Evolutionary conservation across 2,113 vertebrate species (phyloP).

Genomic region (Alectura lathami): DNA sequence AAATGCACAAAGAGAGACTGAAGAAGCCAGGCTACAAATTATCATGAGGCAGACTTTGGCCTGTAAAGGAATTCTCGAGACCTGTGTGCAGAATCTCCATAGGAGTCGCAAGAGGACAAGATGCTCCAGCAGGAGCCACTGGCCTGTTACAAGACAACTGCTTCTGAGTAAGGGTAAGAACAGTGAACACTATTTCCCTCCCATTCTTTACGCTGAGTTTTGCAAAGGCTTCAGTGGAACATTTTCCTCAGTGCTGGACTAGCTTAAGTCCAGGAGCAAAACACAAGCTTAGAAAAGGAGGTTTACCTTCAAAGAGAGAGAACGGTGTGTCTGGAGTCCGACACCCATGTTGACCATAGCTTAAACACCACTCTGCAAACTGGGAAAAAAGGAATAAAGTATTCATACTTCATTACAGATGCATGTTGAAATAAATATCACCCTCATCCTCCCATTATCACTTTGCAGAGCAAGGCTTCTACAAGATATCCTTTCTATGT

Average conservation of each 20-base stretch:
- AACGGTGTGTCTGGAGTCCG: slow-evolving; percentile 93
- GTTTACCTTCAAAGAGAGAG: slow-evolving; percentile 98
- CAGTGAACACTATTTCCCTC: background rate
- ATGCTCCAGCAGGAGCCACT: background rate
- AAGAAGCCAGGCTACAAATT: background rate
- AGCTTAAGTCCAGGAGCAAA: background rate
- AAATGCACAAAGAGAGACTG: background rate
- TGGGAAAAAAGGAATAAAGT: slow-evolving; percentile 50
- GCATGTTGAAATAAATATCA: background rate
- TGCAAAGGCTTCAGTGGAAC: background rate
- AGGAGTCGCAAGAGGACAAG: background rate
- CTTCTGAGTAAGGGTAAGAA: background rate
- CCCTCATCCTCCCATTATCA: background rate
- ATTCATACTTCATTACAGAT: background rate
- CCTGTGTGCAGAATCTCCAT: background rate
- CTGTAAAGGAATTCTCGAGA: background rate
- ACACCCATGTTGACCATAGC: slow-evolving; percentile 93
- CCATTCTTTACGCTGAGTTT: background rate
- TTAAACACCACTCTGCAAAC: slow-evolving; percentile 99
- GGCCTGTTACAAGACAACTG: background rate
- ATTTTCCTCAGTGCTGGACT: background rate
- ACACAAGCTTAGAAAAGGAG: background rate
- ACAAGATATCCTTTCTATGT: background rate
- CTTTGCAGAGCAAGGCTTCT: background rate
- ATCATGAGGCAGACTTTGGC: background rate